Conservation (phyloP, 2,113 vertebrate species). For the Euleptes europaea region DNA sequence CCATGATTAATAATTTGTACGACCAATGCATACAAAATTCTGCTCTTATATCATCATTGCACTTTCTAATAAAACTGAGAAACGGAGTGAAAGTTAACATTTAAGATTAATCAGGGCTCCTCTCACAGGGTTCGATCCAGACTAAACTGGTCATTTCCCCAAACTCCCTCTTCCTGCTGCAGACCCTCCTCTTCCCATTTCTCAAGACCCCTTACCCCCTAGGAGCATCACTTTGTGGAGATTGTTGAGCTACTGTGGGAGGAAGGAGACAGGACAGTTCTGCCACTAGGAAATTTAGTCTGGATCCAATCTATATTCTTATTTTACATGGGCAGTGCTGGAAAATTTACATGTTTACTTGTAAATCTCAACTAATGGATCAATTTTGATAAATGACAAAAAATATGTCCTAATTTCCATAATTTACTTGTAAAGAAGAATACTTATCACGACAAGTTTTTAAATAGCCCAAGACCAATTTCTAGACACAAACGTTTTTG, state of each 20-base stretch:
- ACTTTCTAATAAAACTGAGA: not conserved
- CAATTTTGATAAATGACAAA: not conserved
- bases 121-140: no score
- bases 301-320: not conserved
- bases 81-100: not conserved
- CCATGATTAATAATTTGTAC: not conserved
- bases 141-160: no score
- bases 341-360: not conserved
- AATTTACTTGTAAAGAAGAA: not conserved
- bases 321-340: not conserved
- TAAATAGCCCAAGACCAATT: not conserved
- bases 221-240: no score
- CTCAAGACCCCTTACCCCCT: no score
- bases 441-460: not conserved
- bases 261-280: no score
- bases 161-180: no score
- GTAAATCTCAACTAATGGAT: not conserved
- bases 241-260: no score
- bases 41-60: not conserved
- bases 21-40: not conserved
- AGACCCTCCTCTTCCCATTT: no score
- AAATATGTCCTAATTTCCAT: not conserved
- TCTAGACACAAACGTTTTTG: not conserved
- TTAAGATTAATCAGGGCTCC: no score
- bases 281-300: no score